phyloP scores from a whole-genome alignment of 2,797 vertebrate species.

The Coendou prehensilis region DNA sequence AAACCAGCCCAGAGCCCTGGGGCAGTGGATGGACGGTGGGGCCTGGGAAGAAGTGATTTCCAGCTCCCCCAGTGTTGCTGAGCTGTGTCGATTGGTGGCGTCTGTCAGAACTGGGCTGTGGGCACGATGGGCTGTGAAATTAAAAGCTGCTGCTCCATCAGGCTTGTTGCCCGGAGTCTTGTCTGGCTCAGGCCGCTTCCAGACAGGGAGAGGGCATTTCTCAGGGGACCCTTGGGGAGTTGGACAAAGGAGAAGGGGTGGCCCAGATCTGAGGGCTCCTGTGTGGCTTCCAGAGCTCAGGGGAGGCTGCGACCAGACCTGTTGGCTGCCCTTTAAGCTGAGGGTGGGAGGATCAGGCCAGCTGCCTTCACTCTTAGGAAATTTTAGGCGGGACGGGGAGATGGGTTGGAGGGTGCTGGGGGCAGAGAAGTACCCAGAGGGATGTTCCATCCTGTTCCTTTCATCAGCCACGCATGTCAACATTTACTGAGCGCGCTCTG shows the following conservation, averaged over 20 bases:
- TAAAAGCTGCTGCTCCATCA: slow-evolving; percentile 28
- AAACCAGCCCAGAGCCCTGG: background rate
- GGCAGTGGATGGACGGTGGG: background rate
- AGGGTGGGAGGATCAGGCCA: background rate
- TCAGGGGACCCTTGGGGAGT: background rate
- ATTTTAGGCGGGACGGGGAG: background rate
- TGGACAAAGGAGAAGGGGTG: background rate
- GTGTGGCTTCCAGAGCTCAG: background rate
- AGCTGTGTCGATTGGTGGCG: slow-evolving; percentile 5
- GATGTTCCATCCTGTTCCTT: background rate
- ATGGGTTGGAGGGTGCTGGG: background rate
- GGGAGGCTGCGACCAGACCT: background rate
- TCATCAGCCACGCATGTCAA: background rate
- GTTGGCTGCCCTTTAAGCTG: background rate
- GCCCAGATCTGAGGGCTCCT: background rate
- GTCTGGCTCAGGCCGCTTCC: background rate
- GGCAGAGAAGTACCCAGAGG: background rate
- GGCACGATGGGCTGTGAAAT: slow-evolving; percentile 14
- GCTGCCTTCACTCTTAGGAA: background rate
- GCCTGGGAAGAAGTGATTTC: background rate
- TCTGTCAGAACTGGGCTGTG: slow-evolving; percentile 41
- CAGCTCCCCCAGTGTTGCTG: background rate
- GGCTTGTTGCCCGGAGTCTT: background rate
- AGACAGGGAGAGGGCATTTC: background rate
- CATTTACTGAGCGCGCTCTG: background rate